A percentile compares a stretch with the other conserved stretches of the same genome.
Evolutionary conservation across 2,797 vertebrate species (phyloP).

Genomic region (Parauchenoglanis punctatus): DNA sequence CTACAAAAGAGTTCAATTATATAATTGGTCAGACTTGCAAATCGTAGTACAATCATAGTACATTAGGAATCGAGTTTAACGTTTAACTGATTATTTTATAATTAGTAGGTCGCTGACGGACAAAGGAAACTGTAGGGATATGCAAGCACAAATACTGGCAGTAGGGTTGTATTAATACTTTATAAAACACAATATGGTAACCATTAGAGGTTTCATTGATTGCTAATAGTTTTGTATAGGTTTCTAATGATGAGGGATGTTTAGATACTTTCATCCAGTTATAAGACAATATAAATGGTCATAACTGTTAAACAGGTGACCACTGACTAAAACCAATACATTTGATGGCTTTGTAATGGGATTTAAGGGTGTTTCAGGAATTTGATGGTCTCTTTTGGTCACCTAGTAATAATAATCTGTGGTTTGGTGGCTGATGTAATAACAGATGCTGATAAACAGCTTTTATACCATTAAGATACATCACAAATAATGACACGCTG

Average conservation of each 20-base stretch:
- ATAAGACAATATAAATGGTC: background rate
- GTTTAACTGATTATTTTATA: background rate
- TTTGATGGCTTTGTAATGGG: background rate
- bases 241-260: no score
- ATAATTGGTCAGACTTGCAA: background rate
- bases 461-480: background rate
- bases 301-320: background rate
- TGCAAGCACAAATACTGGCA: background rate
- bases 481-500: background rate
- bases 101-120: background rate
- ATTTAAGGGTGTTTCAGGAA: background rate
- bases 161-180: background rate
- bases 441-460: background rate
- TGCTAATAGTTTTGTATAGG: background rate
- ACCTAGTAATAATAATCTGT: background rate
- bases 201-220: background rate
- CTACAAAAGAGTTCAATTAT: background rate
- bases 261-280: background rate
- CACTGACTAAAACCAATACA: background rate
- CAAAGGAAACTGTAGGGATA: background rate
- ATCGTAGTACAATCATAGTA: background rate
- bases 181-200: background rate
- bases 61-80: background rate
- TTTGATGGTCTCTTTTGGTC: background rate
- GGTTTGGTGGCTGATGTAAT: background rate